Base-by-base conservation (phyloP, 2,888 invertebrate genomes). In the Harpalus rubripes region DNA sequence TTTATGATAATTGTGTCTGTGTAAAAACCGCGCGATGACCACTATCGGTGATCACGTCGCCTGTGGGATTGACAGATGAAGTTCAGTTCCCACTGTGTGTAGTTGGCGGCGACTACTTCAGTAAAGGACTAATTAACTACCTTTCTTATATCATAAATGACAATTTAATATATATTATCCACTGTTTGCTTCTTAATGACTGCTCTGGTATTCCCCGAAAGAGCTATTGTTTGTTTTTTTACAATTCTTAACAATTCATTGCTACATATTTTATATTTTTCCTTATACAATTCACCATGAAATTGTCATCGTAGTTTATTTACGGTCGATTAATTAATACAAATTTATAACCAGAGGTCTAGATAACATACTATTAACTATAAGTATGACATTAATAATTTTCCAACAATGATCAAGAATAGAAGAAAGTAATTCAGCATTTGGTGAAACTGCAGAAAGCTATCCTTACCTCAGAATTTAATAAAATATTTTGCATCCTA, bases 1-100 rank as follows among this genome's bases (percentile, higher is more conserved):
- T 63, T 80, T 63, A 80, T 80, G 80, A 80, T 80, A 80, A 80
- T 80, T 80, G 80, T 80, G 61, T 22, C 41, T 63, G 39, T 16
- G 63, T 26, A 80, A 80, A 80, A 80, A 80, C 18, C 59, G 72
- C 72, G 16, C 72, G 44, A 16, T 74, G 44, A 12, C 72, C 22
- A 74, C 44, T 74, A 44, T 16, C 41, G 41, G 68, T 68, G 41
- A 68, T 68, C 72, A 74, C 41, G 44, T 74, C 41, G 16, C 72
- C 44, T 74, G 44, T 44, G 72, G 44, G 44, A 74, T 74, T 74
- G 72, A 74, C 44, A 74, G 44, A 74, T 74, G 44, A 74, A 74
- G 72, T 74, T 74, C 72, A 74, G 44, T 74, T 68, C 68, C 68
- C 39, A 68, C 68, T 68, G n/a, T 39, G 68, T 26, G 63, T 63